phyloP scores from a whole-genome alignment of 2,797 vertebrate species.

The Rousettus madagascariensis region DNA sequence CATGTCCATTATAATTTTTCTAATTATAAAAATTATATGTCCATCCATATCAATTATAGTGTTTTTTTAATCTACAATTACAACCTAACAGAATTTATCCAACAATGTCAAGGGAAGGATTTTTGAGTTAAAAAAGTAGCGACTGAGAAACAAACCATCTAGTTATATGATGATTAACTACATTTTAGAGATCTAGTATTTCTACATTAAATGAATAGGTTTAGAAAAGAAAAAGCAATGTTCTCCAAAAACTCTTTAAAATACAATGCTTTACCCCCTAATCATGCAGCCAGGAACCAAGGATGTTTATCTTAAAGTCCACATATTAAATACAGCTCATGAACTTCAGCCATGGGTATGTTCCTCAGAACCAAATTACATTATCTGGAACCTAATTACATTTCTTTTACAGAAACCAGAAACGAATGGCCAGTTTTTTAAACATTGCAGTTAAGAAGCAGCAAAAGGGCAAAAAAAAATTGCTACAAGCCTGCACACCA shows the following conservation, averaged over 20 bases:
- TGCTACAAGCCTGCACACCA: background rate
- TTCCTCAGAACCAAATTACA: background rate
- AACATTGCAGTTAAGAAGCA: background rate
- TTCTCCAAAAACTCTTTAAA: conserved; percentile 2
- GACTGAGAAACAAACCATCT: background rate
- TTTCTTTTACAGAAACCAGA: conserved; percentile 2
- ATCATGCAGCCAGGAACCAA: background rate
- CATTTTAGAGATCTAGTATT: background rate
- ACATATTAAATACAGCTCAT: background rate
- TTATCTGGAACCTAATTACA: background rate
- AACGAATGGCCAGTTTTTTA: background rate
- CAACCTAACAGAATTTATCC: background rate
- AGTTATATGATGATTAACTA: background rate
- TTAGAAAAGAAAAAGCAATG: background rate
- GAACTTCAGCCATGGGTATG: background rate
- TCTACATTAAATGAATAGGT: background rate
- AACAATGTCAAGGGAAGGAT: background rate
- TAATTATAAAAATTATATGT: background rate
- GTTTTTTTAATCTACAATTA: background rate
- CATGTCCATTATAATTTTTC: background rate
- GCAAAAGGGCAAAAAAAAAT: background rate
- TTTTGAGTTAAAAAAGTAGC: background rate
- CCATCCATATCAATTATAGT: background rate
- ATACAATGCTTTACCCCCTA: background rate
- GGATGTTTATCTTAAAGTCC: background rate